These are phyloP conservation scores for Drosophila orosa DNA, from an alignment of 1,140 invertebrate genomes.

Conservation along the genomic window DNA sequence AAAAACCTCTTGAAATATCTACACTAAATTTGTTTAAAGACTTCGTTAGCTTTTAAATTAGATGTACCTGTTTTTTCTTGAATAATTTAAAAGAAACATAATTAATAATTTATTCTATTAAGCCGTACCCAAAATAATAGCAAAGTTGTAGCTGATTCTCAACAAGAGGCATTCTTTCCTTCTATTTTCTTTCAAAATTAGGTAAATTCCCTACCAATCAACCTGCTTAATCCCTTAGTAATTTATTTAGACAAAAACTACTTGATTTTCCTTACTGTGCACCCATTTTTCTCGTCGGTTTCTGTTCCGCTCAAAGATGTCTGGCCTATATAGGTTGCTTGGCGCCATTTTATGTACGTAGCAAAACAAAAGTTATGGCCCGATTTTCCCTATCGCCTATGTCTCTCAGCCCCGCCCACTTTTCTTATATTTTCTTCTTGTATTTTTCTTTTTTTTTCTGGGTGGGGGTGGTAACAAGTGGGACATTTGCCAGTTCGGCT, in stretches of 20 bases:
- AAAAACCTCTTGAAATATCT: too few relatives aligned
- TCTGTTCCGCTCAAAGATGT: slow-evolving; percentile 53
- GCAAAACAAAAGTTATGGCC: slow-evolving; percentile 81
- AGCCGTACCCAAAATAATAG: too few relatives aligned
- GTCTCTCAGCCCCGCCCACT: slow-evolving; percentile 35
- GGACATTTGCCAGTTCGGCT: slow-evolving; percentile 76
- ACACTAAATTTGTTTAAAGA: too few relatives aligned
- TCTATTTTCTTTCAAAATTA: too few relatives aligned
- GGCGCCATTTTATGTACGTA: slow-evolving; percentile 81
- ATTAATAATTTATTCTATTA: background rate
- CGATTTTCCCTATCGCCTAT: slow-evolving; percentile 67
- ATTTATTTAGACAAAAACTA: background rate
- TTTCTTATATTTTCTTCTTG: slow-evolving; percentile 17
- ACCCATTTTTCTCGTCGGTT: slow-evolving; percentile 32
- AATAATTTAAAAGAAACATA: background rate
- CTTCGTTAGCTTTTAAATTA: too few relatives aligned
- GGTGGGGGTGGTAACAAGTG: slow-evolving; percentile 72
- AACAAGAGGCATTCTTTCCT: too few relatives aligned
- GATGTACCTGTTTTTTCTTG: too few relatives aligned
- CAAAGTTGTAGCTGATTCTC: too few relatives aligned
- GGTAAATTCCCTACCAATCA: too few relatives aligned
- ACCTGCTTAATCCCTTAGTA: too few relatives aligned
- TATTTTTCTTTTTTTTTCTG: slow-evolving; percentile 15
- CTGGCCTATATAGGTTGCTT: slow-evolving; percentile 82
- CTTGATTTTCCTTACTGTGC: slow-evolving; percentile 15